Conservation (phyloP, 2,113 vertebrate species). For the Gymnocephalus cernua region DNA sequence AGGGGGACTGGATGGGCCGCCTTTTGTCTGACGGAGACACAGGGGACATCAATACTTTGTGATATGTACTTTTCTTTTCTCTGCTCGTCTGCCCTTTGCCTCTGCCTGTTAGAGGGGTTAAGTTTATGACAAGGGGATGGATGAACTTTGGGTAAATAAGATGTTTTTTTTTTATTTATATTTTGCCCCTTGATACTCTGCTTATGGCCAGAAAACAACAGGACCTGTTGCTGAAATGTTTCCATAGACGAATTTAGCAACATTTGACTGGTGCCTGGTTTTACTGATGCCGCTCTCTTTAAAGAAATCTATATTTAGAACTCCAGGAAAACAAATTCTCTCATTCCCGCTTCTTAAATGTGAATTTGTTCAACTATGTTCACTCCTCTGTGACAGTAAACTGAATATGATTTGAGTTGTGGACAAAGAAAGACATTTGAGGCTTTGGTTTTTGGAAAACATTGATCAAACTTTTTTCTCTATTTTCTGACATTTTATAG, state of each 20-base stretch:
- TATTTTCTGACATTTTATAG: too few relatives aligned
- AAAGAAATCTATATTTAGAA: constrained; percentile 1
- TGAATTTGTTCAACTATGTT: too few relatives aligned
- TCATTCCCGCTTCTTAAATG: too few relatives aligned
- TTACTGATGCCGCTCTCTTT: neutral
- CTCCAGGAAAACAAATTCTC: neutral
- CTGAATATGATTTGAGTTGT: too few relatives aligned
- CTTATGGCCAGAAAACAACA: neutral
- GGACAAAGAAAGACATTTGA: too few relatives aligned
- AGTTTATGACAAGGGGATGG: constrained; percentile 78
- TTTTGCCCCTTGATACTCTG: neutral
- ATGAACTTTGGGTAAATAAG: constrained; percentile 72
- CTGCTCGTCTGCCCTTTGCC: constrained; percentile 90
- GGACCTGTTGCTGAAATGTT: constrained; percentile 10
- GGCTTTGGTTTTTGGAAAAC: too few relatives aligned
- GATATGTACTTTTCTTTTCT: constrained; percentile 94
- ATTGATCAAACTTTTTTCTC: too few relatives aligned
- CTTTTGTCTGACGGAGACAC: constrained; percentile 79
- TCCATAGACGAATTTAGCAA: neutral
- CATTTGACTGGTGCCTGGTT: neutral
- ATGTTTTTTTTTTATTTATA: constrained; percentile 8
- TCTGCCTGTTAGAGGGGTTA: constrained; percentile 79
- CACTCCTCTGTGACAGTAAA: too few relatives aligned
- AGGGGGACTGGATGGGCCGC: constrained; percentile 77
- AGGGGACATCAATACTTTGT: constrained; percentile 75